Percentiles rank a stretch among this genome's conserved stretches.
Conservation (phyloP, 2,797 vertebrate genomes). For the Malurus leucopterus region DNA sequence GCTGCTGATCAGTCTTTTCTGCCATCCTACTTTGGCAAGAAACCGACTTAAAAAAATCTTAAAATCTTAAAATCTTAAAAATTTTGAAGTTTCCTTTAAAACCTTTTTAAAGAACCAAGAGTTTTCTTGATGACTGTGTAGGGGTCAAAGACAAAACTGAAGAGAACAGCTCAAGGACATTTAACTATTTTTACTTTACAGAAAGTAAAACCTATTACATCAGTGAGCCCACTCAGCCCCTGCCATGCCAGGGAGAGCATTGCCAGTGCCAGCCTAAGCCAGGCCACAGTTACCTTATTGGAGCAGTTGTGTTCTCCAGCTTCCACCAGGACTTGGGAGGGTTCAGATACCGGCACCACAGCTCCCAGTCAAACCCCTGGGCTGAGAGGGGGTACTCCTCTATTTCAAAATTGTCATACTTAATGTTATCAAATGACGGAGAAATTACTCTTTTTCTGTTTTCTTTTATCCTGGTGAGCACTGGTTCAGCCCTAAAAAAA, state of each 20-base stretch:
- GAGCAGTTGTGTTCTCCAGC: constrained; percentile 88
- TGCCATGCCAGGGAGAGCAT: not conserved
- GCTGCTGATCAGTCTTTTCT: not conserved
- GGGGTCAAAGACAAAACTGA: not conserved
- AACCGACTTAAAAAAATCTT: not conserved
- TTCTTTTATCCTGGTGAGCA: constrained; percentile 90
- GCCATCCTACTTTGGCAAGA: not conserved
- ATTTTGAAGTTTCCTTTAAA: not conserved
- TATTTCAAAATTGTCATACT: constrained; percentile 94
- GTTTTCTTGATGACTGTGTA: not conserved
- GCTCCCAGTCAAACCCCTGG: constrained; percentile 96
- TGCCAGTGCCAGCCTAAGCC: not conserved
- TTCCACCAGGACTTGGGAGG: constrained; percentile 96
- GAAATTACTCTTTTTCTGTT: constrained; percentile 90
- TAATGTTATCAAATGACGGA: constrained; percentile 96
- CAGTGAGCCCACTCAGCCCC: not conserved
- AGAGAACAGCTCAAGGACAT: not conserved
- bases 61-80: not conserved
- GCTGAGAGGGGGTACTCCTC: constrained; percentile 93
- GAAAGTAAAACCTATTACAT: not conserved
- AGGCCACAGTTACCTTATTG: constrained; percentile 82
- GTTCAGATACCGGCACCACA: constrained; percentile 95
- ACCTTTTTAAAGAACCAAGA: not conserved
- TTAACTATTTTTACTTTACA: not conserved
- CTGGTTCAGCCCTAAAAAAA: constrained; percentile 87